These are phyloP conservation scores for Decapterus maruadsi DNA, from an alignment of 2,797 vertebrate species.

Conservation along the genomic window DNA sequence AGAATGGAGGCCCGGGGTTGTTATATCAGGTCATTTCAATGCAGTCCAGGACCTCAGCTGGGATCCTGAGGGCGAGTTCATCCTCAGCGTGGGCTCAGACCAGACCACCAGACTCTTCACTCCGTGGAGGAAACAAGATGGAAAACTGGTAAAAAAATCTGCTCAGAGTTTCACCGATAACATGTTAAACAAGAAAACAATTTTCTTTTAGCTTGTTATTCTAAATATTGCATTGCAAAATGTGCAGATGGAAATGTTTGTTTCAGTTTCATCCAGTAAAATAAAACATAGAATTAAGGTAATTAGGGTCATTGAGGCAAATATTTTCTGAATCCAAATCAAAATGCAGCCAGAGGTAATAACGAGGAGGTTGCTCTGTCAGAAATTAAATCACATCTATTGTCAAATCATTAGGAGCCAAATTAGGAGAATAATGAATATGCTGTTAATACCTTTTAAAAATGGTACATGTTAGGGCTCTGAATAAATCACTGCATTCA, in stretches of 20 bases:
- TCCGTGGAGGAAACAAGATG: constrained; percentile 89
- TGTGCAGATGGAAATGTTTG: no score
- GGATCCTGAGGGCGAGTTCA: constrained; percentile 97
- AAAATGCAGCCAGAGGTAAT: constrained; percentile 3
- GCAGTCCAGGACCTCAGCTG: constrained; percentile 94
- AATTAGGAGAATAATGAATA: neutral
- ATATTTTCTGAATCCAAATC: no score
- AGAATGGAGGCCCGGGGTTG: constrained; percentile 91
- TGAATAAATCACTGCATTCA: neutral
- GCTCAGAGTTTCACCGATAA: neutral
- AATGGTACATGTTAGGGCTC: neutral
- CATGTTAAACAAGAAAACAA: neutral
- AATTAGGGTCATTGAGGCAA: neutral
- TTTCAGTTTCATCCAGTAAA: neutral
- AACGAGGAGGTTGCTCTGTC: neutral
- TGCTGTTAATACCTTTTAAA: neutral
- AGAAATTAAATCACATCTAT: neutral
- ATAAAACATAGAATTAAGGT: neutral
- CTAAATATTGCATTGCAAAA: no score
- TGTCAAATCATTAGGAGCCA: neutral
- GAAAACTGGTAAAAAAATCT: constrained; percentile 77
- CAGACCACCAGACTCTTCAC: constrained; percentile 96
- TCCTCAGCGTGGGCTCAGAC: constrained; percentile 93
- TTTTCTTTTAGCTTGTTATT: no score
- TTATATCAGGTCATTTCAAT: constrained; percentile 95